Conservation (phyloP, 2,888 invertebrate genomes). For the Uropetala carovei region DNA sequence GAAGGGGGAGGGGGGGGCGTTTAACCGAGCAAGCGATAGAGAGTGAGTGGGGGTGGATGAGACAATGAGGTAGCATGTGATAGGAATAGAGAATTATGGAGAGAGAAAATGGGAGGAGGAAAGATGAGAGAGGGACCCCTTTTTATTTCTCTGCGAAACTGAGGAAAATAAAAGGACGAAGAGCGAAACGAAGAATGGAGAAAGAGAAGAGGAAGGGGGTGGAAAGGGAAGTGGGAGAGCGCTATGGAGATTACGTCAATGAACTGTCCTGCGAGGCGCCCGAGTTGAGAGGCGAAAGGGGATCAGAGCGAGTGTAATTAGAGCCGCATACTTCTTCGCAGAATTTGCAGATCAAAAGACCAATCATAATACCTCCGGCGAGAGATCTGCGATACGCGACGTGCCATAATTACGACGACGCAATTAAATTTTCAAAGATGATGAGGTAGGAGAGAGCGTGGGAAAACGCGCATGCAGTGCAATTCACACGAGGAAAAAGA, state of each 20-base stretch:
- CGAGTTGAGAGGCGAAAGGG: not conserved
- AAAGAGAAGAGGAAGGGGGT: too few relatives aligned
- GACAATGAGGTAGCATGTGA: not conserved
- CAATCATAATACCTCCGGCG: slow-evolving; percentile 43
- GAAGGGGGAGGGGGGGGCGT: not conserved
- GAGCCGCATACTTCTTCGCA: slow-evolving; percentile 34
- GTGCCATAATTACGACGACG: slow-evolving; percentile 10
- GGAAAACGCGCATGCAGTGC: not conserved
- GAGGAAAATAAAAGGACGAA: not conserved
- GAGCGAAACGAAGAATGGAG: not conserved
- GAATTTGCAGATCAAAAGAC: slow-evolving; percentile 8
- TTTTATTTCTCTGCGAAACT: too few relatives aligned
- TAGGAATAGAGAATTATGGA: not conserved
- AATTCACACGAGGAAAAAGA: not conserved
- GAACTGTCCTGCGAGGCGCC: slow-evolving; percentile 36
- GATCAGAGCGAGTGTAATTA: not conserved
- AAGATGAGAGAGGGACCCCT: not conserved
- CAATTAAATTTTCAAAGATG: slow-evolving; percentile 12
- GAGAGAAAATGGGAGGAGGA: not conserved
- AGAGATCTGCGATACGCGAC: not conserved
- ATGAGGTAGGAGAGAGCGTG: not conserved
- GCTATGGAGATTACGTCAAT: slow-evolving; percentile 36
- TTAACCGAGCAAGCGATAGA: slow-evolving; percentile 11
- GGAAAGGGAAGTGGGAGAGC: not conserved
- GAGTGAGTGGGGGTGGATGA: not conserved